Evolutionary conservation across 2,113 vertebrate species (phyloP).

Genomic region (Podilymbus podiceps): DNA sequence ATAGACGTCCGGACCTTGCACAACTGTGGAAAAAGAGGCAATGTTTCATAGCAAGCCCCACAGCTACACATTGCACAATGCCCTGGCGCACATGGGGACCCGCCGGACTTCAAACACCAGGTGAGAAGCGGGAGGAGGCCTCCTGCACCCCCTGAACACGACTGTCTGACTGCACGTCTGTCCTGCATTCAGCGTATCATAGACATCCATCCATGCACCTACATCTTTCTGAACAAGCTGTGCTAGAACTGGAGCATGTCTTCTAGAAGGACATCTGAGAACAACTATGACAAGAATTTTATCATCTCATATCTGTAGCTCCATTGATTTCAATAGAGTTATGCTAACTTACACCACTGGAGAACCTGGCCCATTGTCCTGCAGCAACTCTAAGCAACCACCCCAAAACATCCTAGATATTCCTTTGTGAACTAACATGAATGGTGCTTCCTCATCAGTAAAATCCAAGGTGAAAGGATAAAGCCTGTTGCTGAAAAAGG

Average conservation of each 20-base stretch:
- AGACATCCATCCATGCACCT: background rate
- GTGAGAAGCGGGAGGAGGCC: background rate
- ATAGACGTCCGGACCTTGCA: slow-evolving; percentile 43
- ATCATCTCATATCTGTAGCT: background rate
- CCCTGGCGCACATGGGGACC: background rate
- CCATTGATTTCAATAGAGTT: background rate
- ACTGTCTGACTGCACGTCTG: background rate
- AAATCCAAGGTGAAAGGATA: background rate
- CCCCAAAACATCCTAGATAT: background rate
- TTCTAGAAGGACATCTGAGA: background rate
- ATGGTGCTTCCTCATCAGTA: background rate
- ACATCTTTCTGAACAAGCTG: background rate
- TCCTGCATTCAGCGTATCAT: background rate
- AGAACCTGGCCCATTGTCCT: background rate
- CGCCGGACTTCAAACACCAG: background rate
- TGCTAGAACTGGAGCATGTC: background rate
- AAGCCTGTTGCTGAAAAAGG: background rate
- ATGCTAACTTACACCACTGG: background rate
- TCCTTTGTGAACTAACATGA: background rate
- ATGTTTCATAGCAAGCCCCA: background rate
- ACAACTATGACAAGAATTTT: background rate
- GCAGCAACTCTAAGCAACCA: background rate
- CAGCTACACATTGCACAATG: background rate
- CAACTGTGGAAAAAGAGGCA: slow-evolving; percentile 44
- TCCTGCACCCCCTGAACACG: fast-evolving